Conservation (phyloP, 2,888 invertebrate species). For the Byasa hedistus region DNA sequence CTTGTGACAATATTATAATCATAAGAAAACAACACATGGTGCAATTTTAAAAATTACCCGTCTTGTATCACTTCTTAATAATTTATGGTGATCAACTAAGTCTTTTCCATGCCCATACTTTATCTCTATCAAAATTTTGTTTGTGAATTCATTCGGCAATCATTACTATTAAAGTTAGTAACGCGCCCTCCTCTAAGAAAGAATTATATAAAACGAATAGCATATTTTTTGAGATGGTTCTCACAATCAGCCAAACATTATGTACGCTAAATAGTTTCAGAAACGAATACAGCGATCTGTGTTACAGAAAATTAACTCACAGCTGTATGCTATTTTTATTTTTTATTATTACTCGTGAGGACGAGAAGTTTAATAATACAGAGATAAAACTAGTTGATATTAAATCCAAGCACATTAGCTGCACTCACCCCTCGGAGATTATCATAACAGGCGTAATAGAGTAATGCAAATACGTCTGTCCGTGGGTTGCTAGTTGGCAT, state of each 20-base stretch:
- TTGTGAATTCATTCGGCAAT: background rate
- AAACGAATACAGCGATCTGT: background rate
- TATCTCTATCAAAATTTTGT: too few relatives aligned
- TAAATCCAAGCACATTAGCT: slow-evolving; percentile 64
- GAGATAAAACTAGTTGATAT: slow-evolving; percentile 35
- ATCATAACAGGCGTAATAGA: slow-evolving; percentile 71
- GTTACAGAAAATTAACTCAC: background rate
- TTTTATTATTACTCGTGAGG: background rate
- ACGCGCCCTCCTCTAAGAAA: background rate
- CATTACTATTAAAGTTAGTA: background rate
- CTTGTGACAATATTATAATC: background rate
- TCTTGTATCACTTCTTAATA: too few relatives aligned
- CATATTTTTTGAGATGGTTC: background rate
- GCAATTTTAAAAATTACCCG: too few relatives aligned
- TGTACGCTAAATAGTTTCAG: too few relatives aligned
- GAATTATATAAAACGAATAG: background rate
- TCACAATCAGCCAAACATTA: background rate
- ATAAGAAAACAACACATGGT: too few relatives aligned
- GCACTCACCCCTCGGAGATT: slow-evolving; percentile 66
- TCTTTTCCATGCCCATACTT: too few relatives aligned
- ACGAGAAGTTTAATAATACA: background rate
- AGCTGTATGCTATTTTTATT: background rate
- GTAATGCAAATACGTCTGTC: slow-evolving; percentile 68
- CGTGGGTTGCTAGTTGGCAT: slow-evolving; percentile 57
- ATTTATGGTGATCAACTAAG: too few relatives aligned